Evolutionary conservation across 2,888 invertebrate species (phyloP).

Genomic region (Andrena bucephala): DNA sequence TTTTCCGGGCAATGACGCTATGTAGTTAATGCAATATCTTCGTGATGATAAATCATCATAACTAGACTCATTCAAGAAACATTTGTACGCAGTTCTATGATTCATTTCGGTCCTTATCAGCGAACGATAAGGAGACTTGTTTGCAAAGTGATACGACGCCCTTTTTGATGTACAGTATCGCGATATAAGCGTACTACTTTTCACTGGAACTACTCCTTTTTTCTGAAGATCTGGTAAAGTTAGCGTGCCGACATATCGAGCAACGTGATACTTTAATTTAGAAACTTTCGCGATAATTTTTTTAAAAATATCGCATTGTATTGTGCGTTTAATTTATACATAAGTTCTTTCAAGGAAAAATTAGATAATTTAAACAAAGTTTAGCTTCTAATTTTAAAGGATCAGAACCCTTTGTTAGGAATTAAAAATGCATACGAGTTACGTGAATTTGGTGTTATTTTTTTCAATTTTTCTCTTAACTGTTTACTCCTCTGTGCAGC

Average conservation of each 20-base stretch:
- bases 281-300: no score
- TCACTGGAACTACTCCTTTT: conserved; percentile 1
- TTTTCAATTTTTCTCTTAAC: not conserved
- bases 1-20: not conserved
- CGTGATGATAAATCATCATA: conserved; percentile 33
- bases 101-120: conserved; percentile 74
- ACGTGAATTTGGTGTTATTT: not conserved
- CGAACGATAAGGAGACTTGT: conserved; percentile 76
- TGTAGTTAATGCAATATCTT: conserved; percentile 26
- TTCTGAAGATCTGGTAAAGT: not conserved
- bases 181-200: conserved; percentile 42
- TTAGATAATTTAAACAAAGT: no score
- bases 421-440: no score
- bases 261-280: not conserved
- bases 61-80: conserved; percentile 67
- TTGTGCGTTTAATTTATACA: no score
- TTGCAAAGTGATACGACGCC: conserved; percentile 78
- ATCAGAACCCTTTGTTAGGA: no score
- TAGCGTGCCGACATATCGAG: not conserved
- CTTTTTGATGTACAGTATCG: conserved; percentile 46
- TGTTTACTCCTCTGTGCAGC: not conserved
- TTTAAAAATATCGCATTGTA: no score
- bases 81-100: conserved; percentile 70
- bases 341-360: no score
- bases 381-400: no score